Evolutionary conservation across 2,888 invertebrate species (phyloP).

Genomic region (Xylota sylvarum): DNA sequence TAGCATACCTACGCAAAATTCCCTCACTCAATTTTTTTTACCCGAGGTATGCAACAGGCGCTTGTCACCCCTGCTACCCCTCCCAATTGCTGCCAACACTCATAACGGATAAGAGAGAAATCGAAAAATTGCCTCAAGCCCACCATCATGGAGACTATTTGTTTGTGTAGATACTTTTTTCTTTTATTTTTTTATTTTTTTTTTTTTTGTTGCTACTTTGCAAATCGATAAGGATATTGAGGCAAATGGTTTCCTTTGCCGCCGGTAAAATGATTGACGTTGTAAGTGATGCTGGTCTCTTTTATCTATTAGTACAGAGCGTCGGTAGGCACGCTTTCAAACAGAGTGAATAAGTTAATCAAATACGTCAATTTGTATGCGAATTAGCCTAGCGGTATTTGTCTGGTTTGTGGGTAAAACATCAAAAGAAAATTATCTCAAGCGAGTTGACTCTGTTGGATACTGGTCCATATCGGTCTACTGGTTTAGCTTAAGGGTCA

Average conservation of each 20-base stretch:
- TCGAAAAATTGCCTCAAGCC: constrained; percentile 52
- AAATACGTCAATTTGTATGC: constrained; percentile 63
- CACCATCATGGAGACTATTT: constrained; percentile 38
- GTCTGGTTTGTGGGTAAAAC: constrained; percentile 30
- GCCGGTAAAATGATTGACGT: constrained; percentile 59
- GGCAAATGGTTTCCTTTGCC: constrained; percentile 53
- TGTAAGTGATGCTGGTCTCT: constrained; percentile 55
- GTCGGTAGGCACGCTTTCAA: constrained; percentile 29
- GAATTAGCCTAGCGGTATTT: constrained; percentile 47
- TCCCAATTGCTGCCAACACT: neutral
- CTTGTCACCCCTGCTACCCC: neutral
- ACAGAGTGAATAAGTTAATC: constrained; percentile 58
- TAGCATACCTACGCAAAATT: constrained; percentile 60
- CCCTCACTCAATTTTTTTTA: constrained; percentile 34
- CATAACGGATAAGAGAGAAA: constrained; percentile 32
- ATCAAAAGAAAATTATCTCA: constrained; percentile 57
- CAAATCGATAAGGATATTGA: constrained; percentile 62
- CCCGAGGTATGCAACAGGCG: constrained; percentile 45
- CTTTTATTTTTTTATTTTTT: constrained; percentile 8
- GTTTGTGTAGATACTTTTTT: constrained; percentile 42
- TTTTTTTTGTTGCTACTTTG: constrained; percentile 9
- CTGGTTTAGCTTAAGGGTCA: constrained; percentile 37
- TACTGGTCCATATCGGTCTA: neutral
- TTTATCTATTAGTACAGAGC: constrained; percentile 37
- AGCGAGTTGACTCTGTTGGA: neutral